Base-by-base conservation (phyloP, 2,888 invertebrate genomes). In the Apeira syringaria region DNA sequence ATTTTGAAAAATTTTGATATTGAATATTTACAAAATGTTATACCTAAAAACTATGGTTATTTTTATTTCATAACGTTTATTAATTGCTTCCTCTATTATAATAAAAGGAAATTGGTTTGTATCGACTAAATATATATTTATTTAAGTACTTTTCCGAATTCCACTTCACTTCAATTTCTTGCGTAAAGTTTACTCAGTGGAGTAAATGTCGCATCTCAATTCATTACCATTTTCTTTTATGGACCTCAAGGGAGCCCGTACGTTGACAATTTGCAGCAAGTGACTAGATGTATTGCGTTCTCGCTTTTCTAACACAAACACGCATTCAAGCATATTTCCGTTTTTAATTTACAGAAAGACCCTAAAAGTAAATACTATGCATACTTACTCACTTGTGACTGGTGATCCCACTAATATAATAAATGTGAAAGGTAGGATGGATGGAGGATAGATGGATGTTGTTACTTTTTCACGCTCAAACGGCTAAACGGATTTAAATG, bases 191-290 rank as follows among this genome's bases (percentile, higher is more conserved):
- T 28, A 44, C 41, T 41, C 25, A 35, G 43, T 26, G 22, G 42
- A 50, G 41, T 50, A 36, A 42, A 52, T 47, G 41, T 36, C 46
- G 35, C 50, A 47, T 50, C 50, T 50, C 44, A 50, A 56, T 56
- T 49, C 46, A 55, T 50, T 48, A 50, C 48, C 42, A 53, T 55
- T 55, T 55, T 31, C 39, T 53, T 52, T 49, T 53, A 49, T 48
- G 40, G 37, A 26, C 44, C 39, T 39, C 55, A 12, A 30, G 45
- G 32, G 50, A 47, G 31, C 28, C 29, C 37, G 37, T 45, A 47
- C 45, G 39, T 17, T 38, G 53, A 53, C 56, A 50, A 53, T 56
- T 50, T 47, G 50, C 41, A 44, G 29, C 36, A 39, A 29, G 46
- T 45, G 30, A 22, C 25, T 25, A 34, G 30, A 28, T 7, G 27